A percentile compares a stretch with the other conserved stretches of the same genome.
Conservation (phyloP, 2,113 vertebrate genomes). For the Salvelinus sp. region DNA sequence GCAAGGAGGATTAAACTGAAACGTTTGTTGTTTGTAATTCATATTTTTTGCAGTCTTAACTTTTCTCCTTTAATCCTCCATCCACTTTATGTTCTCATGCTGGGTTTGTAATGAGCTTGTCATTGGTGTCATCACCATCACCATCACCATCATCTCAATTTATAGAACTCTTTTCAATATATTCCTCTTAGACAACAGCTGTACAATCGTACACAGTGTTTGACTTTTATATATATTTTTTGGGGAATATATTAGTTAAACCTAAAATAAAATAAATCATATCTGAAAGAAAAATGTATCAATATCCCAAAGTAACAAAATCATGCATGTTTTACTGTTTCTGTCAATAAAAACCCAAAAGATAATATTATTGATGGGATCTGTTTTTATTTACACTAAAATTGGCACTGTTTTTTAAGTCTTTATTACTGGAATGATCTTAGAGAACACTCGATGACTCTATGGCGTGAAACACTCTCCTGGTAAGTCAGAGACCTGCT, state of each 20-base stretch:
- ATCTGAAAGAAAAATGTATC: conserved; percentile 68
- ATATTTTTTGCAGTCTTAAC: conserved; percentile 51
- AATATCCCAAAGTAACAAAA: conserved; percentile 80
- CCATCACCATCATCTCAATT: neutral
- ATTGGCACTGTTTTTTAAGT: conserved; percentile 75
- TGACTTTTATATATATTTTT: conserved; percentile 69
- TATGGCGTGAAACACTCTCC: conserved; percentile 55
- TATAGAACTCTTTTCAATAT: conserved; percentile 74
- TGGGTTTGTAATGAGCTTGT: conserved; percentile 44
- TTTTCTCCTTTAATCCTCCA: conserved; percentile 40
- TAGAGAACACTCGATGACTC: conserved; percentile 30
- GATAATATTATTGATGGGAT: conserved; percentile 53
- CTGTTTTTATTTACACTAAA: conserved; percentile 75
- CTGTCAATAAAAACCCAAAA: conserved; percentile 60
- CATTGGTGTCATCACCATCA: conserved; percentile 21
- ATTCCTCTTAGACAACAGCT: conserved; percentile 75
- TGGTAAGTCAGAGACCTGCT: conserved; percentile 56
- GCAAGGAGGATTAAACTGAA: conserved; percentile 64
- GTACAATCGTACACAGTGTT: conserved; percentile 81
- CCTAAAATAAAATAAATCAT: conserved; percentile 58
- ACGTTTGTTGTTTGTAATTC: conserved; percentile 43
- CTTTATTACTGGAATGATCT: conserved; percentile 49
- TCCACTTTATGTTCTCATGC: conserved; percentile 43
- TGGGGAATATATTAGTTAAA: conserved; percentile 76
- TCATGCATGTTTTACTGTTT: conserved; percentile 75